Percentiles rank a stretch among this genome's conserved stretches.
Conservation (phyloP, 2,888 invertebrate genomes). For the Anodontia alba region DNA sequence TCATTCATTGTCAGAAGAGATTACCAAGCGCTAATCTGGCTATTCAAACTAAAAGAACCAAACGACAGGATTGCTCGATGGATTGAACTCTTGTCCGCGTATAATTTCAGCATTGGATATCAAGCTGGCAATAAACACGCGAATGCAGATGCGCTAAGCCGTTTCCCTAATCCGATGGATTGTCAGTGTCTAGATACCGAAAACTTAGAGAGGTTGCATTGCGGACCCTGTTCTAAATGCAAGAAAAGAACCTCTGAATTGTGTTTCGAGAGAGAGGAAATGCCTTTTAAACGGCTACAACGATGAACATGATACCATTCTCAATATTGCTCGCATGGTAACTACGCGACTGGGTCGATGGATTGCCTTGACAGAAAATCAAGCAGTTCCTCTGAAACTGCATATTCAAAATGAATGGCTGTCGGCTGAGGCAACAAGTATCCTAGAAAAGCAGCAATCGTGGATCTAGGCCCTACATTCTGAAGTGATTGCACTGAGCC, state of each 20-base stretch:
- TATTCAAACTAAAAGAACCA: slow-evolving; percentile 39
- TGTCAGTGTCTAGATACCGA: slow-evolving; percentile 5
- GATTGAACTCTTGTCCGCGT: slow-evolving; percentile 37
- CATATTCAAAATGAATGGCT: too few species aligned
- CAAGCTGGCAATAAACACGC: slow-evolving; percentile 29
- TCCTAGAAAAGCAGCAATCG: not conserved
- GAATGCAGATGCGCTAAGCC: slow-evolving; percentile 38
- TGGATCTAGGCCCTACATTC: not conserved
- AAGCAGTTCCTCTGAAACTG: too few species aligned
- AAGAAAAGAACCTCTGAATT: not conserved
- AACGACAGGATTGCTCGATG: slow-evolving; percentile 40
- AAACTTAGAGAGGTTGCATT: not conserved
- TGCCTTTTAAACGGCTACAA: not conserved
- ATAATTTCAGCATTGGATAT: slow-evolving; percentile 33
- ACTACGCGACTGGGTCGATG: not conserved
- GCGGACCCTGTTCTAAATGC: slow-evolving; percentile 24
- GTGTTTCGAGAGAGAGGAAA: not conserved
- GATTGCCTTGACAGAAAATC: too few species aligned
- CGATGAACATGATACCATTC: not conserved
- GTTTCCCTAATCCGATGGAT: slow-evolving; percentile 19
- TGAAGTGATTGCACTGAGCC: not conserved
- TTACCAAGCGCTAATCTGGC: slow-evolving; percentile 36
- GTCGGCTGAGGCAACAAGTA: too few species aligned
- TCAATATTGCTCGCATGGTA: not conserved
- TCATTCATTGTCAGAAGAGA: slow-evolving; percentile 38